Evolutionary conservation across 2,888 invertebrate species (phyloP).

Genomic region (Rapana venosa): DNA sequence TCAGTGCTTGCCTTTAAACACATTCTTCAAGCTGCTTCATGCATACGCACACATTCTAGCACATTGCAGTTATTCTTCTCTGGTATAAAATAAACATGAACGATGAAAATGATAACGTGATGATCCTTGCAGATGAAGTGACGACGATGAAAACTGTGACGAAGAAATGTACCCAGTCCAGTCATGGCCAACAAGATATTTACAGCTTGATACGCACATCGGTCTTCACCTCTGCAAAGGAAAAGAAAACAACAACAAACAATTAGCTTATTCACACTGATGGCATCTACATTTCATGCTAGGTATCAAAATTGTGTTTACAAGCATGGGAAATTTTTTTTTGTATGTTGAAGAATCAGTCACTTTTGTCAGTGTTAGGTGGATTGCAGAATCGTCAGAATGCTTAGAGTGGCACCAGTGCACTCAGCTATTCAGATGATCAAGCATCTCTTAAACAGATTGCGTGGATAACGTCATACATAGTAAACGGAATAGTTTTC

Average conservation of each 20-base stretch:
- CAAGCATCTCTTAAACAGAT: too few species aligned
- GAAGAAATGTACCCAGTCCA: constrained; percentile 25
- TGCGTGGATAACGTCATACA: too few species aligned
- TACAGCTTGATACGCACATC: constrained; percentile 22
- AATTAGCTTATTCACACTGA: not conserved
- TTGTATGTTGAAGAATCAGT: too few species aligned
- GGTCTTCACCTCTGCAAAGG: constrained; percentile 21
- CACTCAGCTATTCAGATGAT: too few species aligned
- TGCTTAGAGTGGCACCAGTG: too few species aligned
- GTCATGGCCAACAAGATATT: constrained; percentile 33
- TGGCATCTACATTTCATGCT: not conserved
- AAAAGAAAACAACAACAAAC: not conserved
- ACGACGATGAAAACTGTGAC: not conserved
- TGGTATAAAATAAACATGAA: not conserved
- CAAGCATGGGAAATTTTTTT: too few species aligned
- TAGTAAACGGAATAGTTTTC: too few species aligned
- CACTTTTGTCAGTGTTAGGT: too few species aligned
- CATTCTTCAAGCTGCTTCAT: not conserved
- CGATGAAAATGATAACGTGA: constrained; percentile 1
- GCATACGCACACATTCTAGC: constrained; percentile 5
- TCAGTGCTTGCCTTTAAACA: not conserved
- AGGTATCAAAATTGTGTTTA: too few species aligned
- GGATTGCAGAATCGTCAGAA: too few species aligned
- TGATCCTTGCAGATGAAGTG: not conserved
- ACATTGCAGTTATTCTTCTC: not conserved